Evolutionary conservation across 1,140 invertebrate genomes (phyloP).

Genomic region (Rhopalosiphum maidis): DNA sequence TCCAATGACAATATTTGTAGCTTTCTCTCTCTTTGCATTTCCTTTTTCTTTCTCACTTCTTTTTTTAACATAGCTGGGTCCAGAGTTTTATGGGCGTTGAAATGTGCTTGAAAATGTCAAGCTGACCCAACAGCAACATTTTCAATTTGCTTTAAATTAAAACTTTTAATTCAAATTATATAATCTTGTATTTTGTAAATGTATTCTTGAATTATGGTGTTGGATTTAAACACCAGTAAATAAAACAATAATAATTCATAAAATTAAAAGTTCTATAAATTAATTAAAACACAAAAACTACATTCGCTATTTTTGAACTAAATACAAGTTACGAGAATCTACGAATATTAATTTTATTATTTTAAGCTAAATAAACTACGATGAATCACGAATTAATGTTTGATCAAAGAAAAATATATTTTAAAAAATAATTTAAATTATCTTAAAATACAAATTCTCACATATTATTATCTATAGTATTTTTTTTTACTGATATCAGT

Average conservation of each 20-base stretch:
- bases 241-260: not conserved
- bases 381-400: not conserved
- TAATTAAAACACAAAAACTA: not conserved
- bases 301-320: not conserved
- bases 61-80: not conserved
- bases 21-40: not conserved
- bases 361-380: not conserved
- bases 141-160: slow-evolving; percentile 27
- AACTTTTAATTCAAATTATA: slow-evolving; percentile 28
- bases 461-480: not conserved
- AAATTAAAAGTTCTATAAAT: not conserved
- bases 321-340: not conserved
- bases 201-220: not conserved
- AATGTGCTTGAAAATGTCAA: slow-evolving; percentile 8
- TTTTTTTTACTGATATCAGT: not conserved
- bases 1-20: slow-evolving; percentile 35
- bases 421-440: not conserved
- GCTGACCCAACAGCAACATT: not conserved
- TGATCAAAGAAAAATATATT: not conserved
- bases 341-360: not conserved
- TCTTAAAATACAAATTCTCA: not conserved
- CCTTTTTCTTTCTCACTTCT: not conserved
- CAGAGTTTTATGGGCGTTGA: slow-evolving; percentile 20
- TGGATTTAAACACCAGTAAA: not conserved
- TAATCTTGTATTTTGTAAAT: not conserved